Evolutionary conservation across 2,797 vertebrate species (phyloP).

Genomic region (Ctenopoma kingsleyae): DNA sequence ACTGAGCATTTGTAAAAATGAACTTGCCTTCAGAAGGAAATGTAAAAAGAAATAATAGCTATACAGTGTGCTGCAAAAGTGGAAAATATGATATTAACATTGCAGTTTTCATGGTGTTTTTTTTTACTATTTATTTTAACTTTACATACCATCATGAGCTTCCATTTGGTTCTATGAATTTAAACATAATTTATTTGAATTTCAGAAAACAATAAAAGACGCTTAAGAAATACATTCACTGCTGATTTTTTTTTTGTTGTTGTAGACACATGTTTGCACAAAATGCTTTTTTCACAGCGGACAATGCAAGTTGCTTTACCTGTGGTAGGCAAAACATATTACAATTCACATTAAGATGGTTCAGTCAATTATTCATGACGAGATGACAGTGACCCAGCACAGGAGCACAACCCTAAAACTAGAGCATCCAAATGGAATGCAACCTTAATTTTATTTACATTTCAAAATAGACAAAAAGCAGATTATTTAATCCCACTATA

Average conservation of each 20-base stretch:
- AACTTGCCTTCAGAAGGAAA: constrained; percentile 33
- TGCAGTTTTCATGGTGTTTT: constrained; percentile 6
- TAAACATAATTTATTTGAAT: constrained; percentile 49
- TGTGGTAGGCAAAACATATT: neutral
- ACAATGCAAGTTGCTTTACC: neutral
- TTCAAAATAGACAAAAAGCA: no score
- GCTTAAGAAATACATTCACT: neutral
- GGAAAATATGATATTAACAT: constrained; percentile 22
- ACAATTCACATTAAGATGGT: neutral
- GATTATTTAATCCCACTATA: no score
- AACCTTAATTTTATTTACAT: no score
- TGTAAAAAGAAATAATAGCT: constrained; percentile 19
- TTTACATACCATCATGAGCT: constrained; percentile 40
- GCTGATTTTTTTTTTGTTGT: neutral
- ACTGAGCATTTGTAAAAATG: constrained; percentile 32
- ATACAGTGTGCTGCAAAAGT: constrained; percentile 31
- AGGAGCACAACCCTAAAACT: no score
- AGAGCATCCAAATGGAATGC: no score
- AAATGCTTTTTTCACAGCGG: neutral
- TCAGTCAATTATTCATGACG: neutral
- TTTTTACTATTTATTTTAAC: constrained; percentile 46
- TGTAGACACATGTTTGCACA: neutral
- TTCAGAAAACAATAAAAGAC: constrained; percentile 55
- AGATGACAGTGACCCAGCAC: no score
- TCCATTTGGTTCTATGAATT: constrained; percentile 34